phyloP scores from a whole-genome alignment of 2,888 invertebrate species.

The Paralinhomoeus sp. region DNA sequence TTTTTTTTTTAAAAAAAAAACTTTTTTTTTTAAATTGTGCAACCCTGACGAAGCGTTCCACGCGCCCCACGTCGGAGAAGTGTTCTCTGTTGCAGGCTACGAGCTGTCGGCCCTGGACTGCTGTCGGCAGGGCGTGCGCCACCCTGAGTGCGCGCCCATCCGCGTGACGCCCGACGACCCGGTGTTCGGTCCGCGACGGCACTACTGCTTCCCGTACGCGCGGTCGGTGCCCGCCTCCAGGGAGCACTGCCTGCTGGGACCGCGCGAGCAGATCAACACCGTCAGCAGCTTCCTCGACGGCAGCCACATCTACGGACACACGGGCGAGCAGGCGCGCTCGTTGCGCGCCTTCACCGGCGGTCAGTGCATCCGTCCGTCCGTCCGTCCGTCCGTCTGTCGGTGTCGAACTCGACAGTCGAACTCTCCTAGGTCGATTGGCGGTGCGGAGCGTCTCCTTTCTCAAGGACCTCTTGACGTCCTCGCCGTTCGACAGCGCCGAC shows the following conservation, averaged over 20 bases:
- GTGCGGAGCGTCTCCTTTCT: conserved; percentile 1
- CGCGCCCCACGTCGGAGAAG: too few relatives aligned
- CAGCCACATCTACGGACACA: conserved; percentile 71
- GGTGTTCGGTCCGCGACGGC: conserved; percentile 36
- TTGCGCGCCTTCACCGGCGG: conserved; percentile 54
- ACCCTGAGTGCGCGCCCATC: conserved; percentile 65
- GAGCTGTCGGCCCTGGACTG: conserved; percentile 54
- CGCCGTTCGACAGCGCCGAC: not conserved
- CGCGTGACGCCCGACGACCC: conserved; percentile 46
- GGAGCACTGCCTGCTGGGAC: conserved; percentile 8
- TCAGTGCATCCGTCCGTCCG: not conserved
- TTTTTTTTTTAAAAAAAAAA: too few relatives aligned
- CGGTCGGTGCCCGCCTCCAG: conserved; percentile 38
- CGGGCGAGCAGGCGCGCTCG: conserved; percentile 50
- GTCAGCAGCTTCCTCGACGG: conserved; percentile 55
- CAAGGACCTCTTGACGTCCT: conserved; percentile 3
- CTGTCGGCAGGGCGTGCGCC: conserved; percentile 43
- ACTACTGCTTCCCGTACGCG: conserved; percentile 50
- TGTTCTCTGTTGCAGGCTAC: conserved; percentile 10
- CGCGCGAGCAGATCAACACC: conserved; percentile 69
- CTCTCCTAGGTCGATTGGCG: conserved; percentile 10
- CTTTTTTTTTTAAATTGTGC: too few relatives aligned
- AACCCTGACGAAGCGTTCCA: too few relatives aligned
- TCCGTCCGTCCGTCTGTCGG: too few relatives aligned
- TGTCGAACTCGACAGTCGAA: not conserved